Percentiles rank a stretch among this genome's conserved stretches.
phyloP scores from a whole-genome alignment of 2,797 vertebrate species.

The Acrossocheilus fasciatus region DNA sequence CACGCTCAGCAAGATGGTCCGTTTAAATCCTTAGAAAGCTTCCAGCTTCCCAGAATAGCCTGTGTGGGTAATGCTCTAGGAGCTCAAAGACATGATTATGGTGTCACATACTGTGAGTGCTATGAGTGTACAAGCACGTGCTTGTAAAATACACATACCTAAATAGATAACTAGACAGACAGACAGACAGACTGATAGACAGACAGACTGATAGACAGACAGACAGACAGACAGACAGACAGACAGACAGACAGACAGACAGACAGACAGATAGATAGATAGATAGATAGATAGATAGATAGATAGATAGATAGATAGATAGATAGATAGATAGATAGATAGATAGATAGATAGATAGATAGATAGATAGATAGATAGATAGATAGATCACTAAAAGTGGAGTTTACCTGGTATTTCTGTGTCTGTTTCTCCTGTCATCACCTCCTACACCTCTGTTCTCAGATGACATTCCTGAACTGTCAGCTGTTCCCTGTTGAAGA shows the following conservation, averaged over 20 bases:
- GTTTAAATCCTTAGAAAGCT: conserved; percentile 42
- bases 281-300: no score
- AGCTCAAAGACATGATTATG: conserved; percentile 25
- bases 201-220: no score
- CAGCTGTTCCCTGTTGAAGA: background rate
- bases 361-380: conserved; percentile 8
- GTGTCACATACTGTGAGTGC: background rate
- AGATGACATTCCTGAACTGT: conserved; percentile 20
- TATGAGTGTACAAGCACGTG: background rate
- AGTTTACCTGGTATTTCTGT: conserved; percentile 69
- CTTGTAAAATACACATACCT: conserved; percentile 1
- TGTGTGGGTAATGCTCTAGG: conserved; percentile 30
- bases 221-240: no score
- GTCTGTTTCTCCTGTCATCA: conserved; percentile 68
- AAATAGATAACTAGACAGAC: background rate
- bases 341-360: background rate
- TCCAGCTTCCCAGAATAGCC: conserved; percentile 38
- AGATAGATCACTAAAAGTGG: background rate
- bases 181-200: no score
- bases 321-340: background rate
- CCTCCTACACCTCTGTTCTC: conserved; percentile 13
- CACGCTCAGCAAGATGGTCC: background rate
- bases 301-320: background rate
- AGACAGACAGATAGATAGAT: no score
- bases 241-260: no score